Conservation (phyloP, 2,888 invertebrate genomes). For the Polydrusus pterygomalis region DNA sequence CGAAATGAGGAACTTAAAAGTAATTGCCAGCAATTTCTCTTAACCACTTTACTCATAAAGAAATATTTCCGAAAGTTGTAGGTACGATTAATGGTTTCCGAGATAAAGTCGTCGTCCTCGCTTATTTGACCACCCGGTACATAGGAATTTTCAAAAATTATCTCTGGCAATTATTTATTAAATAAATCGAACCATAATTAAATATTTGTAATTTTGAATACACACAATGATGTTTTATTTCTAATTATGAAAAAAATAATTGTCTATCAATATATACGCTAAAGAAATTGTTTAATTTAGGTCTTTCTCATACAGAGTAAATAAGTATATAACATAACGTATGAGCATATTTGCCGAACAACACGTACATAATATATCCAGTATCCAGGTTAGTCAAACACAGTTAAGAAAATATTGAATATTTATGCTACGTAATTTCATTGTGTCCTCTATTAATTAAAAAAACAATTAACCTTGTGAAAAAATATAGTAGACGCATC, state of each 20-base stretch:
- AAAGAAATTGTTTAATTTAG: background rate
- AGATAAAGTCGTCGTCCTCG: too few species aligned
- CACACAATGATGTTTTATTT: too few species aligned
- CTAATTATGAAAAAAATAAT: background rate
- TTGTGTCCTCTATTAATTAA: slow-evolving; percentile 5
- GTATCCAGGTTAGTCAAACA: slow-evolving; percentile 24
- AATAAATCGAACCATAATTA: too few species aligned
- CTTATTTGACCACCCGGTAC: too few species aligned
- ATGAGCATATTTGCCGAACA: background rate
- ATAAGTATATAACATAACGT: background rate
- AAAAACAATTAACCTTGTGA: slow-evolving; percentile 21
- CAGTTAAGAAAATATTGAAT: slow-evolving; percentile 24
- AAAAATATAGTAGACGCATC: slow-evolving; percentile 19
- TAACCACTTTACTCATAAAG: too few species aligned
- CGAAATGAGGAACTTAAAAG: too few species aligned
- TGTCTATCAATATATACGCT: background rate
- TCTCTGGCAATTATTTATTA: too few species aligned
- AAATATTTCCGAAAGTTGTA: too few species aligned
- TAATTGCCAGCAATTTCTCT: too few species aligned
- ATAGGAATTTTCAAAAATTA: too few species aligned
- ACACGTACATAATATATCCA: background rate
- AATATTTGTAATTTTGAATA: too few species aligned
- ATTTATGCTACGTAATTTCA: slow-evolving; percentile 8
- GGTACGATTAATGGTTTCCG: too few species aligned
- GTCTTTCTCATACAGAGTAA: background rate